Evolutionary conservation across 2,113 vertebrate genomes (phyloP), one percentile per base, ranked within the genome.

Genomic region (Oplegnathus fasciatus): DNA sequence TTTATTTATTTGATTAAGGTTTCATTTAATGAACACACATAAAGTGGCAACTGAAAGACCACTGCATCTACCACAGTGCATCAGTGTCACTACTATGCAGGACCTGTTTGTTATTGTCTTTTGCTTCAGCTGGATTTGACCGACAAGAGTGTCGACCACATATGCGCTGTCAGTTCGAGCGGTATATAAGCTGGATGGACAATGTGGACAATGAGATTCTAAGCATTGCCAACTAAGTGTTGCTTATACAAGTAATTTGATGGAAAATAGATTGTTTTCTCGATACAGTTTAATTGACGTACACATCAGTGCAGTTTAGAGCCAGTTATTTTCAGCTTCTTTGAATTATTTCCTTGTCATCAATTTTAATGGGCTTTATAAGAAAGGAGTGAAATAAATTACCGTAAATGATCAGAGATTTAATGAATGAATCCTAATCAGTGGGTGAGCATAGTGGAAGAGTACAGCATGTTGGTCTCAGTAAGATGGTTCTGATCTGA

Each of bases 391-490:
- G 20, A 80, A 77, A 77, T 75, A 75, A 86, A 89, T 73, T 32
- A 68, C 26, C 10, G 11, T 57, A 52, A 89, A 79, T 61, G 60
- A 89, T 88, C 73, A 65, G 44, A 81, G 64, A 76, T 80, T 60
- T 71, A 88, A 88, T 58, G 75, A 74, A 80, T 78, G 48, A 86
- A 69, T 86, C 74, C 42, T 68, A 78, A 82, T 87, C 78, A 78
- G 78, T 5, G 75, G 58, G 62, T 54, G 68, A 54, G 24, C 55
- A 8, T 17, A 50, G 54, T 66, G 58, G 80, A 85, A 75, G 78
- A 14, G 17, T 55, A 50, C 76, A 71, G 77, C 72, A 20, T 61
- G 70, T 55, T 65, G 22, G 64, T 85, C 80, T 78, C 65, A 88
- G 22, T 79, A 24, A 83, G 70, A 84, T 71, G 65, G 52, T 81